phyloP scores from a whole-genome alignment of 2,797 vertebrate genomes.

The Mormyrops attenuatus region DNA sequence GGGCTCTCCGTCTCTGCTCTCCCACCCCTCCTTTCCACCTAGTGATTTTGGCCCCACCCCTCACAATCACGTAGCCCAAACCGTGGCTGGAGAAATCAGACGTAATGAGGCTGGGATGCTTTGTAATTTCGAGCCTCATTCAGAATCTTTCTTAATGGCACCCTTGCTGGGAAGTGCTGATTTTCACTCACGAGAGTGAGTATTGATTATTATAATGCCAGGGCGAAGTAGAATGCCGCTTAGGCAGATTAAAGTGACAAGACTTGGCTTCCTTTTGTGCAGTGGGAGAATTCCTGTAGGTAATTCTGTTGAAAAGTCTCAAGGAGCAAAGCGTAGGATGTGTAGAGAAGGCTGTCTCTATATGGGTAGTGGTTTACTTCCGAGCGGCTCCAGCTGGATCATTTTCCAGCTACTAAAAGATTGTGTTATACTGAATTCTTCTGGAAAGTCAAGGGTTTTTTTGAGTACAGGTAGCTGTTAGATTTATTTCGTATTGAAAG shows the following conservation, averaged over 20 bases:
- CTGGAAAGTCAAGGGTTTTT: not conserved
- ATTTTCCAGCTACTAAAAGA: not conserved
- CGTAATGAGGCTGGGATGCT: not conserved
- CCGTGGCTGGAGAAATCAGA: not conserved
- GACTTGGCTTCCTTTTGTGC: not conserved
- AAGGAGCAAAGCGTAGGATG: not conserved
- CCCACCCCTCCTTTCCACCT: not conserved
- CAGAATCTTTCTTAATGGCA: not conserved
- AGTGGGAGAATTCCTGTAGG: conserved; percentile 3
- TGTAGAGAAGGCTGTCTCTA: not conserved
- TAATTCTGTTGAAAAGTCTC: not conserved
- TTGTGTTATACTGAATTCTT: not conserved
- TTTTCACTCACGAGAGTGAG: not conserved
- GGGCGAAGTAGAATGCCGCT: not conserved
- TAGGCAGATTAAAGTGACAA: not conserved
- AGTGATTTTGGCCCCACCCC: not conserved
- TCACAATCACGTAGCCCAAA: not conserved
- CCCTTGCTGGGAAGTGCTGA: not conserved
- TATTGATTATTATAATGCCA: not conserved
- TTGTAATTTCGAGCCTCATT: not conserved
- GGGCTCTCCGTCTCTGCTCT: not conserved
- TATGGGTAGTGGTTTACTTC: not conserved
- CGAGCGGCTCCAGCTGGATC: not conserved
- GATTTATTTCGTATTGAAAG: not conserved
- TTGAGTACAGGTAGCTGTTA: not conserved